A percentile compares a stretch with the other conserved stretches of the same genome.
Conservation (phyloP, 2,797 vertebrate species). For the Linurgus olivaceus region DNA sequence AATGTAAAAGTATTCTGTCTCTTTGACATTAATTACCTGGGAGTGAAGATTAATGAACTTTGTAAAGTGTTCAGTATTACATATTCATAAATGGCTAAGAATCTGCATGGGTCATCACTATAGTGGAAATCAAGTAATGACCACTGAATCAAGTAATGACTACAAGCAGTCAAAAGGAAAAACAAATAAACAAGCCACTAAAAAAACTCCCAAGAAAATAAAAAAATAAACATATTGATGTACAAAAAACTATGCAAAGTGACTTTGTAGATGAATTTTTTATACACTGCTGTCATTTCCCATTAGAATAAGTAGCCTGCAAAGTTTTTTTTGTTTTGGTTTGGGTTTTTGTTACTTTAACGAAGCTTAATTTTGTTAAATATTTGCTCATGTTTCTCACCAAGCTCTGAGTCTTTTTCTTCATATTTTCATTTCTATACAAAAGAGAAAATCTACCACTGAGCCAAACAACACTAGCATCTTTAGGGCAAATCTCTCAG, state of each 20-base stretch:
- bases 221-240: neutral
- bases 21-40: conserved; percentile 58
- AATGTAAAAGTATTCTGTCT: neutral
- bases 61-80: conserved; percentile 4
- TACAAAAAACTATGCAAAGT: neutral
- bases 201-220: neutral
- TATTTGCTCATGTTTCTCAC: neutral
- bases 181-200: neutral
- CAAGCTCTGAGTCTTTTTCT: neutral
- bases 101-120: neutral
- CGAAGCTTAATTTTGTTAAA: neutral
- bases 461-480: neutral
- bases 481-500: neutral
- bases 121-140: conserved; percentile 2
- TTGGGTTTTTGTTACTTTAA: neutral
- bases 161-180: neutral
- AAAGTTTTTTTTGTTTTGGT: neutral
- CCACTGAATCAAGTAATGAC: neutral
- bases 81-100: conserved; percentile 26
- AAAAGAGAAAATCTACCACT: neutral
- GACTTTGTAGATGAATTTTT: neutral
- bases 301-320: neutral
- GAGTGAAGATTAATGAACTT: conserved; percentile 53
- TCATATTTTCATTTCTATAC: neutral
- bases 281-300: neutral